Evolutionary conservation across 2,888 invertebrate genomes (phyloP), one percentile per base, ranked within the genome.

Genomic region (Hyles lineata): DNA sequence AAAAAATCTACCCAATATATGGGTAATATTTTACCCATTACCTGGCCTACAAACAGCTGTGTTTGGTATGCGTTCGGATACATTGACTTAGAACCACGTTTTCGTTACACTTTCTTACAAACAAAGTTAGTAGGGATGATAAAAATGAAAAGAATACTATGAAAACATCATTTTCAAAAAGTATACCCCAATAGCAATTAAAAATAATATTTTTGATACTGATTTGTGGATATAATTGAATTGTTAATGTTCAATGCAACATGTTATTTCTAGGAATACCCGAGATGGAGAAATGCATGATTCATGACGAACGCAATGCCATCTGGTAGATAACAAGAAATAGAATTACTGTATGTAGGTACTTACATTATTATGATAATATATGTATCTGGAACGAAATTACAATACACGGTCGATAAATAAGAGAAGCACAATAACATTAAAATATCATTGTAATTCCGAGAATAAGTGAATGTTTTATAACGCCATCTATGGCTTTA

Each of bases 1-100:
- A 2, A 29, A 29, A 50, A 23, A 17, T 43, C 21, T 67, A 50
- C 67, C 67, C 17, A 25, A 50, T 23, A 25, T 9, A 23, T 50
- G 43, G 67, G 50, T 67, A 67, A 23, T 67, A 50, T 23, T 23
- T 67, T 23, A 23, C 43, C 43, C 23, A 67, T 50, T 50, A 67
- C 67, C 67, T 67, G 67, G 67, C 67, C 21, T 50, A 50, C 21
- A 15, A 23, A 67, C 67, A 67, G 67, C 43, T 67, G 67, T 17
- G 50, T 50, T 50, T 23, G 50, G 43, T 43, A 50, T 50, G 70
- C 29, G 58, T 70, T 58, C 55, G 52, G 55, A 67, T 67, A 67
- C 67, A 67, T 17, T 17, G 7, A 23, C 43, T 17, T 23, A 2
- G 19, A 43, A 23, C 23, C 15, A 43, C 17, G 15, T 17, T 50